Conservation (phyloP, 2,113 vertebrate species). For the Ellobius talpinus region DNA sequence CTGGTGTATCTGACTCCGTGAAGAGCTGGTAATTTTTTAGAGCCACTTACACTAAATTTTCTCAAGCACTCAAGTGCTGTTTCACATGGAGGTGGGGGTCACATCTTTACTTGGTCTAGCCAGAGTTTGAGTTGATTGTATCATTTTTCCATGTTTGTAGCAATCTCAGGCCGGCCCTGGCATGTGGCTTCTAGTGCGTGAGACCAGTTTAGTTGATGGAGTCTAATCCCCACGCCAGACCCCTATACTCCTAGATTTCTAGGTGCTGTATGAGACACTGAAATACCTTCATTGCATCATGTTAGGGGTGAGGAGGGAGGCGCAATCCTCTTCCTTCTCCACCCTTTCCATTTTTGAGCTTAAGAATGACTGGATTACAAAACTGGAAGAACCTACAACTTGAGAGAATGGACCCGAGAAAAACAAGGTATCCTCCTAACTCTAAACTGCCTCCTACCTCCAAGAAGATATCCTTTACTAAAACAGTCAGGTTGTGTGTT, state of each 20-base stretch:
- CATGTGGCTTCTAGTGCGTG: background rate
- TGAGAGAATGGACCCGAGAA: background rate
- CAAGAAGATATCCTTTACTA: conserved; percentile 5
- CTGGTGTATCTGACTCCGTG: background rate
- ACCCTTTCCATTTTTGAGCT: background rate
- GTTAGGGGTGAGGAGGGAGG: background rate
- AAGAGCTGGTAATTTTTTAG: background rate
- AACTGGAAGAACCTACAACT: conserved; percentile 21
- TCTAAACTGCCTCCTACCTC: background rate
- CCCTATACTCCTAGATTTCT: background rate
- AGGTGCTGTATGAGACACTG: conserved; percentile 9
- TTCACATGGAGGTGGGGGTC: background rate
- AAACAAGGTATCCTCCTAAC: conserved; percentile 16
- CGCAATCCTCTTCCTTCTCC: background rate
- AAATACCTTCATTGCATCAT: conserved; percentile 10
- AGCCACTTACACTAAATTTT: conserved; percentile 10
- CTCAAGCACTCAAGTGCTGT: conserved; percentile 31
- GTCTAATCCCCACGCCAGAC: conserved; percentile 17
- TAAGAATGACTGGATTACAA: conserved; percentile 40
- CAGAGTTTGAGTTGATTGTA: background rate
- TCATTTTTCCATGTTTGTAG: conserved; percentile 31
- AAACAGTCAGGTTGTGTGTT: background rate
- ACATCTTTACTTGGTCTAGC: conserved; percentile 7
- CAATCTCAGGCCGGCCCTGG: background rate
- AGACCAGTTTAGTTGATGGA: background rate